phyloP scores from a whole-genome alignment of 1,140 invertebrate species.

The Phocides pigmalion region DNA sequence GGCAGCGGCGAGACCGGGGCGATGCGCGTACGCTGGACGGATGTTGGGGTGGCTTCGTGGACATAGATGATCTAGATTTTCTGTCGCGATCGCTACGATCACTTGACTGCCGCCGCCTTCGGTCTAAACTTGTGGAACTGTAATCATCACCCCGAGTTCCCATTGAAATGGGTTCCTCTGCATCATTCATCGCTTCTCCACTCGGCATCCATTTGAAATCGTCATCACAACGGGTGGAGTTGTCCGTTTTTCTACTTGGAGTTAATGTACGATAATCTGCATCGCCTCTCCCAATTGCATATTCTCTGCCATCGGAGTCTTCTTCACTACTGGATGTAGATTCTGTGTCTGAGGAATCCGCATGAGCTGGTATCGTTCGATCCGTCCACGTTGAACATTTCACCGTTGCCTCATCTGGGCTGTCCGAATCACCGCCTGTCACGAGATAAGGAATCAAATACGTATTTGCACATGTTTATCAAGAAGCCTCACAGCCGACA shows the following conservation, averaged over 20 bases:
- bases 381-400: conserved; percentile 76
- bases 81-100: conserved; percentile 81
- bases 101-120: conserved; percentile 68
- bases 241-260: conserved; percentile 67
- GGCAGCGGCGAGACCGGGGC: conserved; percentile 61
- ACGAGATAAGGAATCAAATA: conserved; percentile 57
- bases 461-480: conserved; percentile 39
- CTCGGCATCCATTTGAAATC: conserved; percentile 86
- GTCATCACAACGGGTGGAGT: conserved; percentile 83
- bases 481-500: conserved; percentile 57
- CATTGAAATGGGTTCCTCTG: conserved; percentile 55
- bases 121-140: conserved; percentile 81
- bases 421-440: conserved; percentile 82
- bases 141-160: conserved; percentile 62
- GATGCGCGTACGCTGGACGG: conserved; percentile 76
- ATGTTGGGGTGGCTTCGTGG: conserved; percentile 75
- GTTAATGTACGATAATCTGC: conserved; percentile 71
- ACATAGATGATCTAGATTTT: conserved; percentile 84
- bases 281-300: conserved; percentile 54
- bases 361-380: conserved; percentile 53
- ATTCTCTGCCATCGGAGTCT: conserved; percentile 69
- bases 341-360: conserved; percentile 67
- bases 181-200: conserved; percentile 63
- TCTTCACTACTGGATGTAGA: conserved; percentile 72
- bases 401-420: conserved; percentile 77